phyloP scores from a whole-genome alignment of 37 sponge, comb jelly and placozoan species.

The Aplysina aerophoba region DNA sequence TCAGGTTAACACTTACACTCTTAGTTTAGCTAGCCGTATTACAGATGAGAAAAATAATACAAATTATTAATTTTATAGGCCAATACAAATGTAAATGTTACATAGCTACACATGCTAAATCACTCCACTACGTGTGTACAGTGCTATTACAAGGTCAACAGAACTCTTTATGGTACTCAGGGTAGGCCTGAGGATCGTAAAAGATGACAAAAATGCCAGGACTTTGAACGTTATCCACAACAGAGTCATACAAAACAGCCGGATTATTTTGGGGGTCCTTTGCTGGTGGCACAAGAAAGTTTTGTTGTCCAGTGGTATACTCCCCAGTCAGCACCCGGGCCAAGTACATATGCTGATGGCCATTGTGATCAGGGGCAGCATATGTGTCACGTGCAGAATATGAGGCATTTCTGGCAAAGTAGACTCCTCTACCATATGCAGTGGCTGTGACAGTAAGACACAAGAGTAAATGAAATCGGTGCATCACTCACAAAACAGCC shows the following conservation, averaged over 20 bases:
- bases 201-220: conserved; percentile 68
- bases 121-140: too few relatives aligned
- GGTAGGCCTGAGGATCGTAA: conserved; percentile 64
- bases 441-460: neutral
- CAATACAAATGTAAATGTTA: too few relatives aligned
- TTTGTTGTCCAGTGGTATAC: conserved; percentile 30
- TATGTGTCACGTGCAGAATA: conserved; percentile 47
- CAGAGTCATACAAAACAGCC: conserved; percentile 40
- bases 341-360: conserved; percentile 49
- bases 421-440: conserved; percentile 19
- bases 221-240: conserved; percentile 50
- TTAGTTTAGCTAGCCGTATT: too few relatives aligned
- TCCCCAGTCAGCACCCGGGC: conserved; percentile 63
- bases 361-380: conserved; percentile 48
- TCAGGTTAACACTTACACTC: too few relatives aligned
- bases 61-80: too few relatives aligned
- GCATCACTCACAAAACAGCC: too few relatives aligned
- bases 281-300: conserved; percentile 50
- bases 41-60: too few relatives aligned
- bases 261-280: conserved; percentile 37
- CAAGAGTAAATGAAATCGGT: too few relatives aligned
- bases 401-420: conserved; percentile 63
- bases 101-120: too few relatives aligned
- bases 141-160: too few relatives aligned
- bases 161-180: conserved; percentile 62